Conservation (phyloP, 2,888 invertebrate species). For the Drosophila paracracens region DNA sequence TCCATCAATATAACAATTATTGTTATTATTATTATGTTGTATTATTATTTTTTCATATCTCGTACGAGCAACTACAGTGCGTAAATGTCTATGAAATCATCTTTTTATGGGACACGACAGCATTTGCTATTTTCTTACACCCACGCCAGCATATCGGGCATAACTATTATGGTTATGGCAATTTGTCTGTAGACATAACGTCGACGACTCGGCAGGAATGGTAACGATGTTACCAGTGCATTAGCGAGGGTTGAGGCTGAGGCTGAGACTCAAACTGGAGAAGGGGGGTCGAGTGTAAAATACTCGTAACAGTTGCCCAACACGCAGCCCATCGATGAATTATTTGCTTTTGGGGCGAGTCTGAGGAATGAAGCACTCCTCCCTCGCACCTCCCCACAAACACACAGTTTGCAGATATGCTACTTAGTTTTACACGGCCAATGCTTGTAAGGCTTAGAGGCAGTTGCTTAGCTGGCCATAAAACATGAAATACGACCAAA, state of each 20-base stretch:
- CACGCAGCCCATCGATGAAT: slow-evolving; percentile 78
- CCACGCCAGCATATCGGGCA: slow-evolving; percentile 33
- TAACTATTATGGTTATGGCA: slow-evolving; percentile 82
- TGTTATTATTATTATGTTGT: slow-evolving; percentile 75
- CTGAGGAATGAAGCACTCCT: not conserved
- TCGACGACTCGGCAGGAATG: slow-evolving; percentile 42
- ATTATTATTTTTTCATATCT: slow-evolving; percentile 73
- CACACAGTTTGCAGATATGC: slow-evolving; percentile 6
- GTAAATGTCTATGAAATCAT: slow-evolving; percentile 82
- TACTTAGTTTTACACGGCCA: slow-evolving; percentile 30
- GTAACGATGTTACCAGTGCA: slow-evolving; percentile 46
- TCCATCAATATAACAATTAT: slow-evolving; percentile 75
- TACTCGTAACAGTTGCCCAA: slow-evolving; percentile 77
- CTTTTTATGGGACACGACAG: slow-evolving; percentile 72
- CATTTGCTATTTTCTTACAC: slow-evolving; percentile 42
- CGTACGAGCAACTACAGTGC: slow-evolving; percentile 38
- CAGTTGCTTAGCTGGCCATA: slow-evolving; percentile 76
- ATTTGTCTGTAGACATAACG: slow-evolving; percentile 81
- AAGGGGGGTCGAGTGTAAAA: slow-evolving; percentile 61
- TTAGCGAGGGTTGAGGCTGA: slow-evolving; percentile 18
- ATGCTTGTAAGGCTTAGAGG: slow-evolving; percentile 68
- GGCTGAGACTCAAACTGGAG: not conserved
- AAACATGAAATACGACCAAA: slow-evolving; percentile 80
- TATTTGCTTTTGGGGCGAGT: slow-evolving; percentile 60
- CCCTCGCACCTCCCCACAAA: not conserved